phyloP scores from a whole-genome alignment of 2,888 invertebrate species.

The Cantharis flavilabris region DNA sequence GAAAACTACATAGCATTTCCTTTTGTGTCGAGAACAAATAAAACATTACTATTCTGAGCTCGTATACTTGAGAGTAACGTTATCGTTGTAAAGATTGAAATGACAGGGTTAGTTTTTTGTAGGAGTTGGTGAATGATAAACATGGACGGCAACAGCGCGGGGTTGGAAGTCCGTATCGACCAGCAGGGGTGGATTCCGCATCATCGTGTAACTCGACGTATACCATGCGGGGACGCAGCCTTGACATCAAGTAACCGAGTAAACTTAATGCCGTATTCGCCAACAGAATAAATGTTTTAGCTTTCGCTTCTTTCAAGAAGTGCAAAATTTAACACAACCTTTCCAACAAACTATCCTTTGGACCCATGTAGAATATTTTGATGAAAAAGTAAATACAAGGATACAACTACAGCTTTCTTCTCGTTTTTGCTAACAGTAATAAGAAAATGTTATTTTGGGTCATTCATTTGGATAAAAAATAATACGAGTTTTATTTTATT shows the following conservation, averaged over 20 bases:
- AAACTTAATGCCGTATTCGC: slow-evolving; percentile 25
- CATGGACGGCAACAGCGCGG: slow-evolving; percentile 25
- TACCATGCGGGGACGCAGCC: slow-evolving; percentile 33
- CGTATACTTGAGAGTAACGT: slow-evolving; percentile 32
- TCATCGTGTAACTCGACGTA: slow-evolving; percentile 23
- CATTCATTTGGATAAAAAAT: background rate
- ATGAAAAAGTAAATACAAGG: background rate
- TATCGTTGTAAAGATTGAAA: slow-evolving; percentile 30
- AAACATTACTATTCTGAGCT: slow-evolving; percentile 39
- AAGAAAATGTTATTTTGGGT: background rate
- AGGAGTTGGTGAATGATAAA: slow-evolving; percentile 20
- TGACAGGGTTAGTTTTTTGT: slow-evolving; percentile 27
- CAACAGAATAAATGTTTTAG: slow-evolving; percentile 16
- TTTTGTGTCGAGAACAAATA: slow-evolving; percentile 28
- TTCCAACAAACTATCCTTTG: background rate
- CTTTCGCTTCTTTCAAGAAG: slow-evolving; percentile 8
- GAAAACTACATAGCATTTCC: slow-evolving; percentile 5
- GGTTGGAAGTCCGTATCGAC: slow-evolving; percentile 30
- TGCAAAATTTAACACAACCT: background rate
- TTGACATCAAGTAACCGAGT: slow-evolving; percentile 37
- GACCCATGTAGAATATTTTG: background rate
- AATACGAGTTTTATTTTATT: background rate
- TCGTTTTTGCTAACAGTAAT: background rate
- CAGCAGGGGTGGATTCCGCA: slow-evolving; percentile 28
- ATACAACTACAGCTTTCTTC: background rate